These are phyloP conservation scores for Drosophila bocqueti DNA, from an alignment of 1,140 invertebrate species.

Conservation along the genomic window DNA sequence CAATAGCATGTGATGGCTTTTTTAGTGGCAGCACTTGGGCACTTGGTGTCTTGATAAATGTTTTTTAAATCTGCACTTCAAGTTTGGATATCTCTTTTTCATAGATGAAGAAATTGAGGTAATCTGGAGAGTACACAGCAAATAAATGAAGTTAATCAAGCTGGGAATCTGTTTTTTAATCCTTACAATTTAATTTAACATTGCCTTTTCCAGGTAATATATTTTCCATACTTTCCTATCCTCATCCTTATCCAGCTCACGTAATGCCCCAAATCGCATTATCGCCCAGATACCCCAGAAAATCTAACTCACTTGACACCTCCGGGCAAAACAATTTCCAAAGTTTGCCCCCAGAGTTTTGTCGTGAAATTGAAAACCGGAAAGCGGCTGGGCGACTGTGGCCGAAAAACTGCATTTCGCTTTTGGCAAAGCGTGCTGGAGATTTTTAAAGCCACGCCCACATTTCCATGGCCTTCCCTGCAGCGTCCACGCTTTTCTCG, in stretches of 20 bases:
- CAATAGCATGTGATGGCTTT: neutral
- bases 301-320: conserved; percentile 24
- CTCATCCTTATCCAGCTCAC: neutral
- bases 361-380: conserved; percentile 47
- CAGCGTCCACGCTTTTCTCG: conserved; percentile 7
- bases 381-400: conserved; percentile 23
- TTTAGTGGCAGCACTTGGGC: neutral
- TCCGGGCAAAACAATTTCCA: conserved; percentile 24
- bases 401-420: conserved; percentile 43
- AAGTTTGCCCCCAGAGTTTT: conserved; percentile 38
- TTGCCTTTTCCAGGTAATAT: neutral
- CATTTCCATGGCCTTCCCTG: conserved; percentile 20
- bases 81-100: neutral
- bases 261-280: conserved; percentile 14
- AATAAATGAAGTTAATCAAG: neutral
- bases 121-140: neutral
- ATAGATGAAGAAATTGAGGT: neutral
- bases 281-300: conserved; percentile 17
- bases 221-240: neutral
- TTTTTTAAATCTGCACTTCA: neutral
- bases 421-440: conserved; percentile 41
- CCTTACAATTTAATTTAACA: neutral
- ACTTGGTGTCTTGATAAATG: neutral
- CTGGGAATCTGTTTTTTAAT: neutral
- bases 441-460: conserved; percentile 39